These are phyloP conservation scores for Megaceryle alcyon DNA, from an alignment of 2,797 vertebrate species.

Conservation along the genomic window DNA sequence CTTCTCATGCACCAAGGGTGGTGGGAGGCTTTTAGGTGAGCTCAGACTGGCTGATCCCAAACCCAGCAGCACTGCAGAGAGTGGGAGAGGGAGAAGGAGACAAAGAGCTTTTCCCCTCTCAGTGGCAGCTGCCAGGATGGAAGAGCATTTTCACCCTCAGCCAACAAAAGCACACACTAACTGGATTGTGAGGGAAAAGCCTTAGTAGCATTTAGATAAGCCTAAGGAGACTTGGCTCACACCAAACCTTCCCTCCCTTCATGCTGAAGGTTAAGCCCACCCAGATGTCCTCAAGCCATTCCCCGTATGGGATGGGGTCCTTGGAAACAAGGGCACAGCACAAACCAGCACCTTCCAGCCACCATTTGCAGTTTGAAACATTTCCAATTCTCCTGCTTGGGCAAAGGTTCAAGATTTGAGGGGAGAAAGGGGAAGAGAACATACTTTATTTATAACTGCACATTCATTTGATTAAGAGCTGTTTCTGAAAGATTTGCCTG, in stretches of 20 bases:
- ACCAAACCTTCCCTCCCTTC: background rate
- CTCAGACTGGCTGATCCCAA: background rate
- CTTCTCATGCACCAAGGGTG: background rate
- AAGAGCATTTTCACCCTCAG: background rate
- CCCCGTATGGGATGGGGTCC: background rate
- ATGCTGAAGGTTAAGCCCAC: background rate
- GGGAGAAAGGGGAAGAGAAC: background rate
- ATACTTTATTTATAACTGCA: slow-evolving; percentile 43
- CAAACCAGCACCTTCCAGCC: background rate
- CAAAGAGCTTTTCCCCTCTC: fast-evolving
- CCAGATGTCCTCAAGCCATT: background rate
- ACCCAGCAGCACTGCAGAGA: background rate
- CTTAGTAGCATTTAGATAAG: fast-evolving
- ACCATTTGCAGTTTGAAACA: fast-evolving
- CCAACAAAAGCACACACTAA: background rate
- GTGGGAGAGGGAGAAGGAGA: background rate
- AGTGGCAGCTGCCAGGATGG: background rate
- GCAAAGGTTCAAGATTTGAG: background rate
- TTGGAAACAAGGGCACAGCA: background rate
- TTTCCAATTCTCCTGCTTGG: background rate
- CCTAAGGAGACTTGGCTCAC: background rate
- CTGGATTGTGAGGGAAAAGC: background rate
- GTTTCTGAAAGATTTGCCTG: slow-evolving; percentile 13
- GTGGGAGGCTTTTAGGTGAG: fast-evolving
- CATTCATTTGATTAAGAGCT: slow-evolving; percentile 55